phyloP scores from a whole-genome alignment of 2,113 vertebrate genomes.

The Ascaphus truei region DNA sequence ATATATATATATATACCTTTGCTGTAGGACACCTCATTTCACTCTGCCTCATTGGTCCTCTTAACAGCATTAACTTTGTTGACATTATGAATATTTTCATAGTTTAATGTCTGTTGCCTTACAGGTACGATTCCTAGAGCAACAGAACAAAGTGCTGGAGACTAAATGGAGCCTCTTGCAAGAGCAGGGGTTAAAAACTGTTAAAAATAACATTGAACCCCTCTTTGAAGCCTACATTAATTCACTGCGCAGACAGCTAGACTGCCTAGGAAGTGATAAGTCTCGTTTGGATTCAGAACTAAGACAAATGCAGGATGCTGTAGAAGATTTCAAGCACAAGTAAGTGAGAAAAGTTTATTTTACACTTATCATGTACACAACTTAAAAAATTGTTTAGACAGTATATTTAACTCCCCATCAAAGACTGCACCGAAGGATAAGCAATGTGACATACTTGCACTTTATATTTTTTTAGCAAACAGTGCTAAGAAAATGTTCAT shows the following conservation, averaged over 20 bases:
- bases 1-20: too few relatives aligned
- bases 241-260: conserved; percentile 64
- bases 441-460: background rate
- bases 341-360: conserved; percentile 38
- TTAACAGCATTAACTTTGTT: too few relatives aligned
- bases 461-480: background rate
- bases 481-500: background rate
- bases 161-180: conserved; percentile 61
- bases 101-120: conserved; percentile 16
- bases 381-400: too few relatives aligned
- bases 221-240: conserved; percentile 71
- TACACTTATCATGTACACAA: conserved; percentile 20
- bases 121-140: conserved; percentile 54
- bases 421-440: too few relatives aligned
- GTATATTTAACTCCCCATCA: too few relatives aligned
- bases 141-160: conserved; percentile 58
- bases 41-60: too few relatives aligned
- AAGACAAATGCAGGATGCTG: conserved; percentile 65
- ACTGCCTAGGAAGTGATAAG: conserved; percentile 65
- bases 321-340: conserved; percentile 63
- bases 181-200: conserved; percentile 45
- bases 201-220: conserved; percentile 64
- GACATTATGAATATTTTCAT: too few relatives aligned
- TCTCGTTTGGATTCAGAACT: conserved; percentile 64
- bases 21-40: too few relatives aligned